phyloP scores from a whole-genome alignment of 1,140 invertebrate species.

The Leptopilina boulardi region DNA sequence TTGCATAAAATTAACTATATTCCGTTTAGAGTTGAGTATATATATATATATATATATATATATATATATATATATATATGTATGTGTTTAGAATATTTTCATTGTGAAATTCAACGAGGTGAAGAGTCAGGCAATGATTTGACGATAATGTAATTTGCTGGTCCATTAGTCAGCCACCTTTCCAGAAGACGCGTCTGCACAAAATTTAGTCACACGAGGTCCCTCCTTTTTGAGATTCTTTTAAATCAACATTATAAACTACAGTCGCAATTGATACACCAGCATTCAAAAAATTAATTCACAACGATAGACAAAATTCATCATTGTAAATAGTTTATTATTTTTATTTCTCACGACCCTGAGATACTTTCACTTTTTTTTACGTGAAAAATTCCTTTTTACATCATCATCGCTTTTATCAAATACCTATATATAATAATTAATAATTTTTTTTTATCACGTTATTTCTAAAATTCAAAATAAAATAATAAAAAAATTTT shows the following conservation, averaged over 20 bases:
- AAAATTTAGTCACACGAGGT: not conserved
- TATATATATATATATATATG: too few species aligned
- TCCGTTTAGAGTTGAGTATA: too few species aligned
- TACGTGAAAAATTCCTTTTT: not conserved
- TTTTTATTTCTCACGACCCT: not conserved
- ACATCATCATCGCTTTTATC: not conserved
- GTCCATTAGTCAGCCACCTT: conserved; percentile 58
- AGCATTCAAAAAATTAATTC: not conserved
- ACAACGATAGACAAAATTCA: not conserved
- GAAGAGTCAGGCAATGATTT: conserved; percentile 50
- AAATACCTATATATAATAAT: not conserved
- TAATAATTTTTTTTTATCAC: too few species aligned
- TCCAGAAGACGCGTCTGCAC: conserved; percentile 20
- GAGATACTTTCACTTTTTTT: conserved; percentile 13
- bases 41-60: too few species aligned
- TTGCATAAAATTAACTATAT: too few species aligned
- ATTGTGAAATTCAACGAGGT: conserved; percentile 42
- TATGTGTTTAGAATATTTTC: conserved; percentile 2
- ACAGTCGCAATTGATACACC: not conserved
- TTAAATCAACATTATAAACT: conserved; percentile 2
- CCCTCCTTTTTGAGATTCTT: conserved; percentile 22
- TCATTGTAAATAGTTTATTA: not conserved
- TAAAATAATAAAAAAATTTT: too few species aligned
- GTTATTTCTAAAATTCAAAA: too few species aligned
- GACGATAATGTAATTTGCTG: conserved; percentile 59